These are phyloP conservation scores for Phenacoccus solenopsis DNA, from an alignment of 1,140 invertebrate species.

Conservation along the genomic window DNA sequence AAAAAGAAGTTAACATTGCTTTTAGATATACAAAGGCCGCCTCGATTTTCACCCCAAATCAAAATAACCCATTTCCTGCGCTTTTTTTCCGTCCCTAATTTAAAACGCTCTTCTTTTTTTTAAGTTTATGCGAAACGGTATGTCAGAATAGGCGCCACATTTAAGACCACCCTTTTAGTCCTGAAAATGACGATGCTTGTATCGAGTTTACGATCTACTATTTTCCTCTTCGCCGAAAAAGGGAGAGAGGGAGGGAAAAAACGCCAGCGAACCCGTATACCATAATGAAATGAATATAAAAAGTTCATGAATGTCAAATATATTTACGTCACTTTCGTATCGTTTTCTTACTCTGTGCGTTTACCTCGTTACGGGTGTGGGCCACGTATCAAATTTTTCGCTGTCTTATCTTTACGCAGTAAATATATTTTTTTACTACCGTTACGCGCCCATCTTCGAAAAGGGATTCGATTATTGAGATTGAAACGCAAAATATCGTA, in stretches of 20 bases:
- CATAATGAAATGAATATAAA: conserved; percentile 18
- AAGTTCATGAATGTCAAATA: conserved; percentile 18
- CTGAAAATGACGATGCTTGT: conserved; percentile 6
- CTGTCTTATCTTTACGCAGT: neutral
- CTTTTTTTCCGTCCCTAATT: conserved; percentile 4
- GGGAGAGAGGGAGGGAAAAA: neutral
- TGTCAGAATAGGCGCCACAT: conserved; percentile 8
- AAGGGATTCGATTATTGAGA: neutral
- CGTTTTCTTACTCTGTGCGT: neutral
- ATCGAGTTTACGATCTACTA: conserved; percentile 11
- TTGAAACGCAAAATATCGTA: too few species aligned
- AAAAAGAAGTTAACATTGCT: conserved; percentile 6
- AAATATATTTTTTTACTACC: neutral
- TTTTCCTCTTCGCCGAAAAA: neutral
- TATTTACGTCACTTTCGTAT: conserved; percentile 10
- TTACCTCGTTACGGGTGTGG: neutral
- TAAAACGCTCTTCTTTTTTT: neutral
- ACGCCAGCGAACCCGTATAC: neutral
- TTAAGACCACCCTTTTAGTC: conserved; percentile 10
- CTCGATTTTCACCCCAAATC: conserved; percentile 9
- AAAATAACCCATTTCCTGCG: conserved; percentile 8
- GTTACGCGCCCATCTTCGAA: neutral
- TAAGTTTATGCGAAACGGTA: conserved; percentile 9
- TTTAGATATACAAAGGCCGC: conserved; percentile 11
- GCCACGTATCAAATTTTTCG: neutral